Percentiles rank a stretch among this genome's conserved stretches.
Evolutionary conservation across 1,140 invertebrate species (phyloP).

Genomic region (Heterodera schachtii): DNA sequence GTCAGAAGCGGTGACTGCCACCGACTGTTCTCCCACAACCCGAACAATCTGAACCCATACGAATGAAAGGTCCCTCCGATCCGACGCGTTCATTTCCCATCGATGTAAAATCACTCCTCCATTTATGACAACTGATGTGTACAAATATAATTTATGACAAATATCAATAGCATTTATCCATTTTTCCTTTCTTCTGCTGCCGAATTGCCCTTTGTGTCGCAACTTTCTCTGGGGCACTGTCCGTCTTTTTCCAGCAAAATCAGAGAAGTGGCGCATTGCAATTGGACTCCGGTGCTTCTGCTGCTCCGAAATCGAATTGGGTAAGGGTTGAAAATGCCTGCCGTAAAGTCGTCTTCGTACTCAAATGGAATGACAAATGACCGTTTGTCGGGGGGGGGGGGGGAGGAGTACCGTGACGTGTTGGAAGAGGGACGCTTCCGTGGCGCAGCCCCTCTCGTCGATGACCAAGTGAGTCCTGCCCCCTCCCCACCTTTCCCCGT

Average conservation of each 20-base stretch:
- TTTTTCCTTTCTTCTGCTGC: background rate
- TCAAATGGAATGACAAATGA: constrained; percentile 20
- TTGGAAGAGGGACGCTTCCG: constrained; percentile 49
- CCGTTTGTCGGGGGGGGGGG: background rate
- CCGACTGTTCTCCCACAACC: background rate
- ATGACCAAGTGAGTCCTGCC: constrained; percentile 48
- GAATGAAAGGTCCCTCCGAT: no score
- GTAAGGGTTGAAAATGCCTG: constrained; percentile 53
- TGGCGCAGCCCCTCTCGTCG: constrained; percentile 50
- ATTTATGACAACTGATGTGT: background rate
- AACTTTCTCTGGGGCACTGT: constrained; percentile 38
- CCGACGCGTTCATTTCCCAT: no score
- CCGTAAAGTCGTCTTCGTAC: constrained; percentile 54
- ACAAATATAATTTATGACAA: no score
- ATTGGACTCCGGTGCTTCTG: constrained; percentile 44
- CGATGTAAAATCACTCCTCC: background rate
- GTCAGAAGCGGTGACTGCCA: background rate
- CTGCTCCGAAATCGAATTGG: constrained; percentile 48
- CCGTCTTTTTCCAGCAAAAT: constrained; percentile 15
- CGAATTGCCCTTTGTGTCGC: constrained; percentile 40
- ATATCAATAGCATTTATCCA: no score
- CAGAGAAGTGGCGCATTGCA: constrained; percentile 46
- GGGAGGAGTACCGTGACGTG: constrained; percentile 47
- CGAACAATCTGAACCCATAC: background rate
- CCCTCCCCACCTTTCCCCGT: background rate